Conservation (phyloP, 2,797 vertebrate genomes). For the Malacoraja senta region DNA sequence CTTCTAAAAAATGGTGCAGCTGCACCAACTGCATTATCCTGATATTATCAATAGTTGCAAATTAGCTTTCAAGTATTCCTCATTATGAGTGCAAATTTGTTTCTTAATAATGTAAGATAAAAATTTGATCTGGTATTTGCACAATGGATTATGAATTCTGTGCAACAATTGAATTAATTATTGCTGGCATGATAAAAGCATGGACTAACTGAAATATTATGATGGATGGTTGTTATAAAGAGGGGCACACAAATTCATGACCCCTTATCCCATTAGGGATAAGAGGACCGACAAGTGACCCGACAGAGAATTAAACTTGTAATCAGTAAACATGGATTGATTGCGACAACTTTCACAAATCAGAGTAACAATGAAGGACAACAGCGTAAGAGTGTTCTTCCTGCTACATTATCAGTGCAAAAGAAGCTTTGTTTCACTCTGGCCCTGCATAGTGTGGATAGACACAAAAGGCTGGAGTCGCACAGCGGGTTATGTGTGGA, state of each 20-base stretch:
- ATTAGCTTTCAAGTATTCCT: constrained; percentile 11
- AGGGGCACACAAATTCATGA: neutral
- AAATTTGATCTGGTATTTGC: neutral
- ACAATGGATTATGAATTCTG: neutral
- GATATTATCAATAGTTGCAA: neutral
- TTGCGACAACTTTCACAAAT: neutral
- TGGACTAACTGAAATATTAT: neutral
- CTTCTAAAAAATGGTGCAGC: neutral
- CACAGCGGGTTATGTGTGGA: neutral
- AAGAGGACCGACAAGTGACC: neutral
- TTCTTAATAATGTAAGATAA: neutral
- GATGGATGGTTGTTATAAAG: neutral
- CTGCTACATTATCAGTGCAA: neutral
- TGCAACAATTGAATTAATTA: neutral
- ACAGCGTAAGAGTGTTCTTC: neutral
- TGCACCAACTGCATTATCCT: neutral
- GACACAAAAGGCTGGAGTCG: no score
- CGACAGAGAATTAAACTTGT: neutral
- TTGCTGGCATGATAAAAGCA: neutral
- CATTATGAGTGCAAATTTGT: neutral
- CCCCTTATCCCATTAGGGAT: neutral
- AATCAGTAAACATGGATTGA: neutral
- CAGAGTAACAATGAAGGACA: neutral
- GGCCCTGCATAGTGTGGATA: neutral
- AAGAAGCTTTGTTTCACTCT: neutral